A percentile compares a stretch with the other conserved stretches of the same genome.
These are phyloP conservation scores for Siniperca scherzeri DNA, from an alignment of 2,797 vertebrate genomes.

Conservation along the genomic window DNA sequence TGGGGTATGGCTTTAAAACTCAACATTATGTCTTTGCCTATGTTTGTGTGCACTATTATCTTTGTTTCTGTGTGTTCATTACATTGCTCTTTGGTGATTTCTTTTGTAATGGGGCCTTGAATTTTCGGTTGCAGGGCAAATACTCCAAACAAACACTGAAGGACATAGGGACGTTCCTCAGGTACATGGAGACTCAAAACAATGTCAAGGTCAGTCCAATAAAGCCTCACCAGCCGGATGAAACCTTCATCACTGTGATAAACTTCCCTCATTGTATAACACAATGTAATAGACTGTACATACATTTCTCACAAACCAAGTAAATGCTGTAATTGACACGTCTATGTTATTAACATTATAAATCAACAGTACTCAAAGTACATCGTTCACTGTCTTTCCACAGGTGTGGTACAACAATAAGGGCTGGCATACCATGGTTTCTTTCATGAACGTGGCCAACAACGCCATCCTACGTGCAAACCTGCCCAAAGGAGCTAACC, in stretches of 20 bases:
- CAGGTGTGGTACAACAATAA: constrained; percentile 99
- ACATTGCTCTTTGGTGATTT: background rate
- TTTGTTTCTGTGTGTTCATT: background rate
- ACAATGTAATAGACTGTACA: background rate
- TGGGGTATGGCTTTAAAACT: constrained; percentile 81
- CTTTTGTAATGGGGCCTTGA: background rate
- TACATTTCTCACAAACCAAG: background rate
- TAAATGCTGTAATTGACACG: background rate
- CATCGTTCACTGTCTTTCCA: background rate
- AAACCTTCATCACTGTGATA: background rate
- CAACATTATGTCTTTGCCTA: background rate
- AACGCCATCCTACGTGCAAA: constrained; percentile 92
- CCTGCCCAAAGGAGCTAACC: constrained; percentile 82
- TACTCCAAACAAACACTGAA: constrained; percentile 80
- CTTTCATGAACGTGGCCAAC: constrained; percentile 95
- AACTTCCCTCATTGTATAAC: background rate
- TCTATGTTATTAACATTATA: background rate
- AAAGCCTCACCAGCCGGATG: background rate
- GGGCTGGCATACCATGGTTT: constrained; percentile 95
- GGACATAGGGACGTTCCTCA: constrained; percentile 90
- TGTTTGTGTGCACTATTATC: background rate
- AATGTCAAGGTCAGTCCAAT: constrained; percentile 91
- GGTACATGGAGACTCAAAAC: constrained; percentile 92
- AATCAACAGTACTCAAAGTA: background rate
- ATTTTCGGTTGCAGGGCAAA: constrained; percentile 71